Evolutionary conservation across 2,888 invertebrate species (phyloP), one percentile per base, ranked within the genome.

Genomic region (Acheta domesticus): DNA sequence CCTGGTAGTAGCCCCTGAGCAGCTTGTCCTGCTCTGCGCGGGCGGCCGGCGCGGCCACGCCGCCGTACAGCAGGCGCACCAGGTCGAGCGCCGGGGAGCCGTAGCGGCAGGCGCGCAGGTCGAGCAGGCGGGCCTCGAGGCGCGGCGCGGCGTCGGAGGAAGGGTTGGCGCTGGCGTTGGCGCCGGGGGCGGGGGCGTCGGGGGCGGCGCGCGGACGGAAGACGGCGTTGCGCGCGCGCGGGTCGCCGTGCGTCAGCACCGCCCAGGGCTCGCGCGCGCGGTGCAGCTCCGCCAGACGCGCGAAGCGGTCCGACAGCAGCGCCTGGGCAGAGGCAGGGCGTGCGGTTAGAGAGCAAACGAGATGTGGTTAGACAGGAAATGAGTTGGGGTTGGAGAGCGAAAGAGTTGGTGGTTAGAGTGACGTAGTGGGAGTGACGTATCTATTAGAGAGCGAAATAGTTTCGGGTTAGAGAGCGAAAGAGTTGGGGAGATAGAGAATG

Each of bases 1-100:
- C 21, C 36, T 73, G 36, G 73, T 80, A 79, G 76, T 81, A 81
- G 3, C 73, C 48, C 19, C 77, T 36, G 16, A 80, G 62, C 12
- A 81, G 75, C 8, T 79, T 78, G 36, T 80, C 79, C 78, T 80
- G 76, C 21, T 20, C 75, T 4, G 21, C 77, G 74, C 81, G 23
- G 5, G 78, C 74, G 3, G 11, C 48, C n/a, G 16, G 12, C 16
- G 77, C 78, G 4, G 80, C 80, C 14, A 14, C 62, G 50, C 80
- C 79, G 3, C 79, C 79, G 75, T 79, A 80, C 16, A 80, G 48
- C 62, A 80, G 77, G 12, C 77, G 73, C 48, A 48, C 75, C 8
- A 80, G n/a, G 79, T 80, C 80, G 5, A 80, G 80, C 5, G 73
- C 75, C 1, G 80, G 80, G 12, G 80, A 80, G 2, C 79, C 80